Percentiles rank a stretch among this genome's conserved stretches.
phyloP scores from a whole-genome alignment of 1,140 invertebrate genomes.

The Neodiprion virginianus region DNA sequence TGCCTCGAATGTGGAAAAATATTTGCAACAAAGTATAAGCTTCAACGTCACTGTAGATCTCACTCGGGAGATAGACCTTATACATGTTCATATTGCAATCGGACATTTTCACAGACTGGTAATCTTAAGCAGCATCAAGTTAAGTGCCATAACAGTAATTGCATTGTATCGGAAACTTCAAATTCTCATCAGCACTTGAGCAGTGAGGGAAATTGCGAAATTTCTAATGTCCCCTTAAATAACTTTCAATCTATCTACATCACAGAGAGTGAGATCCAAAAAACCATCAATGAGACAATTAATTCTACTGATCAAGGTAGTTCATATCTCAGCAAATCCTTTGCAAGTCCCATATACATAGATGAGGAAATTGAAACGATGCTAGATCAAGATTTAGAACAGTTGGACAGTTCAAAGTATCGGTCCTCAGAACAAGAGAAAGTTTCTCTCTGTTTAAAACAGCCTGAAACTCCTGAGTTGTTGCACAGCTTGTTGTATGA shows the following conservation, averaged over 20 bases:
- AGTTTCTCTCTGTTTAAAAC: slow-evolving; percentile 48
- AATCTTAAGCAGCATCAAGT: slow-evolving; percentile 66
- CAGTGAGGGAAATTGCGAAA: slow-evolving; percentile 12
- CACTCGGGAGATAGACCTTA: slow-evolving; percentile 65
- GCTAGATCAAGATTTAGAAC: slow-evolving; percentile 46
- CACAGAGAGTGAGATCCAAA: slow-evolving; percentile 52
- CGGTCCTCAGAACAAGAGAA: slow-evolving; percentile 41
- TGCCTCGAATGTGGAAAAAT: slow-evolving; percentile 59
- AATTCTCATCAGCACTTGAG: not conserved
- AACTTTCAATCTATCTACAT: slow-evolving; percentile 48
- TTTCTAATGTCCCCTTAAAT: slow-evolving; percentile 32
- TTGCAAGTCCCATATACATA: slow-evolving; percentile 50
- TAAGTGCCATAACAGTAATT: slow-evolving; percentile 47
- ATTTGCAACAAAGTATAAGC: slow-evolving; percentile 60
- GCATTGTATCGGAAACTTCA: not conserved
- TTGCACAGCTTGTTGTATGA: slow-evolving; percentile 54
- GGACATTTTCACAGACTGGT: slow-evolving; percentile 67
- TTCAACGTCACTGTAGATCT: slow-evolving; percentile 57
- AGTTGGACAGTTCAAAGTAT: slow-evolving; percentile 48
- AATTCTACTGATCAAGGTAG: slow-evolving; percentile 43
- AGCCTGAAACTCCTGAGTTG: slow-evolving; percentile 54
- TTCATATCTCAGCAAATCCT: slow-evolving; percentile 47
- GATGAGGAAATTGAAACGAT: slow-evolving; percentile 56
- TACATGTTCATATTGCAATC: slow-evolving; percentile 62
- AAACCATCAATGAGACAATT: slow-evolving; percentile 52